Conservation (phyloP, 2,113 vertebrate genomes). For the Dinomys branickii region DNA sequence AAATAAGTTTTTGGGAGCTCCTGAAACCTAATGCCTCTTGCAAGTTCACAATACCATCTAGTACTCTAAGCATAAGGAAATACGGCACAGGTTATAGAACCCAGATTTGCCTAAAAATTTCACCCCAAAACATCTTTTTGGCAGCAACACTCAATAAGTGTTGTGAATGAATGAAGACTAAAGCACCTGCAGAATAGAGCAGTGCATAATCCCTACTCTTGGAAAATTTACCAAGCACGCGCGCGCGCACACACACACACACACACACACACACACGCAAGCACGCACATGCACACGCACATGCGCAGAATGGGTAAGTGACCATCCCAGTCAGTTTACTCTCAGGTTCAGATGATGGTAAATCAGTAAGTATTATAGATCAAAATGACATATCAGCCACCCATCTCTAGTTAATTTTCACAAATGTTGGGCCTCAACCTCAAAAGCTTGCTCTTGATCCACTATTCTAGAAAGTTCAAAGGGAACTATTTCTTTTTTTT, state of each 20-base stretch:
- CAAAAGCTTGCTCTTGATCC: not conserved
- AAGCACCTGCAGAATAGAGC: not conserved
- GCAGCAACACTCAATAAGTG: not conserved
- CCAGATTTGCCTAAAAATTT: not conserved
- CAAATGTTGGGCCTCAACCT: not conserved
- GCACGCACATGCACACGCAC: not conserved
- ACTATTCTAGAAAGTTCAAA: not conserved
- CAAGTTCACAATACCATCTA: not conserved
- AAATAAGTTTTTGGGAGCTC: not conserved
- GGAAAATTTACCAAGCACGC: not conserved
- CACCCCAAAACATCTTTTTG: not conserved
- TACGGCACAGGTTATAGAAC: not conserved
- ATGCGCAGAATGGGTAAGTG: not conserved
- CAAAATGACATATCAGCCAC: not conserved
- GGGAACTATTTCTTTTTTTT: not conserved
- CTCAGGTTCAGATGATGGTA: not conserved
- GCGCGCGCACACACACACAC: not conserved
- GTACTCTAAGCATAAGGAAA: not conserved
- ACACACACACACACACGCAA: not conserved
- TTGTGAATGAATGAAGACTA: not conserved
- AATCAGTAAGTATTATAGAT: not conserved
- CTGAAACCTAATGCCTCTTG: not conserved
- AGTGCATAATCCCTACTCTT: not conserved
- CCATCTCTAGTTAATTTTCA: not conserved
- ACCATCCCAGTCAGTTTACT: too few relatives aligned